phyloP scores from a whole-genome alignment of 2,797 vertebrate species.

The Rhyacichthys aspro region DNA sequence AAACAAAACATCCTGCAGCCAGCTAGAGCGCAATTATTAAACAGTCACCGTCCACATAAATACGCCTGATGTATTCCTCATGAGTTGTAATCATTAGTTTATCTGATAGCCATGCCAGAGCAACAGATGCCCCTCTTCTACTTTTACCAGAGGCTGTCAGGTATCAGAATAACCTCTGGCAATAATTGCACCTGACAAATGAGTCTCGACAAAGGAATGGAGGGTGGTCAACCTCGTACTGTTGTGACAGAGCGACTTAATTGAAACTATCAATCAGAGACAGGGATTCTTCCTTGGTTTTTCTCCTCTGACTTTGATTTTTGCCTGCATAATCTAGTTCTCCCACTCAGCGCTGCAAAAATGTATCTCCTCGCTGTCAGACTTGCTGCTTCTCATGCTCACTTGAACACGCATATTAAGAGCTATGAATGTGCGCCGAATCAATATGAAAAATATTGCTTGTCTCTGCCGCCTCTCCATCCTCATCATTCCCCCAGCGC shows the following conservation, averaged over 20 bases:
- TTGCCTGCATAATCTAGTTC: constrained; percentile 45
- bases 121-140: constrained; percentile 39
- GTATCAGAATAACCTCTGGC: constrained; percentile 48
- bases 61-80: constrained; percentile 21
- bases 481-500: constrained; percentile 37
- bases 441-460: constrained; percentile 51
- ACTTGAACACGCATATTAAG: constrained; percentile 52
- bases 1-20: constrained; percentile 12
- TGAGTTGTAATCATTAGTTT: constrained; percentile 30
- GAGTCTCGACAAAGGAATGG: constrained; percentile 60
- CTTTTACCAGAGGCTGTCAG: constrained; percentile 44
- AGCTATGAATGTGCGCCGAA: constrained; percentile 43
- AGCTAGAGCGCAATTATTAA: constrained; percentile 23
- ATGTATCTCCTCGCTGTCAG: constrained; percentile 42
- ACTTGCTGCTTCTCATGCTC: constrained; percentile 39
- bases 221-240: constrained; percentile 56
- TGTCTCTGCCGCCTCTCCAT: constrained; percentile 35
- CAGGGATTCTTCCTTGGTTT: constrained; percentile 27
- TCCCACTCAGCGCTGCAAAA: constrained; percentile 42
- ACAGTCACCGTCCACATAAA: constrained; percentile 27
- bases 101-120: constrained; percentile 23
- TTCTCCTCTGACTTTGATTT: constrained; percentile 53
- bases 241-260: constrained; percentile 67
- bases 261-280: constrained; percentile 73
- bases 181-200: constrained; percentile 68